These are phyloP conservation scores for Corythaixoides concolor DNA, from an alignment of 2,113 vertebrate genomes.

Conservation along the genomic window DNA sequence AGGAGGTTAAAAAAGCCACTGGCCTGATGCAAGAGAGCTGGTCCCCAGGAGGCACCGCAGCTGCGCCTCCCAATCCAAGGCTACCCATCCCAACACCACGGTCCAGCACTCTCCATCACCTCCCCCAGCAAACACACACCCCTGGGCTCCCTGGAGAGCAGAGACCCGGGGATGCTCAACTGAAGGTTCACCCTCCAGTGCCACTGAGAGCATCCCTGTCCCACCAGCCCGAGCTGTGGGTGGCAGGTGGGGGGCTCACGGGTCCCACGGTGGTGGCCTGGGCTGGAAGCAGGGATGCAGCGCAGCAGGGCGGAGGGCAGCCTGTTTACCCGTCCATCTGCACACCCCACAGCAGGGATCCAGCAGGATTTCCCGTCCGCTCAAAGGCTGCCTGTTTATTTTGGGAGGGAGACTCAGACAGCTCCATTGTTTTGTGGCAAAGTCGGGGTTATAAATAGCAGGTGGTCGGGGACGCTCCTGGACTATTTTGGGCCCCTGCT, in stretches of 20 bases:
- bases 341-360: slow-evolving; percentile 44
- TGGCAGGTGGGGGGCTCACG: accelerated
- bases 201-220: neutral
- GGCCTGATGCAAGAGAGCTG: neutral
- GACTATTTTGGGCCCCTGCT: slow-evolving; percentile 55
- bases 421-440: slow-evolving; percentile 63
- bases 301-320: neutral
- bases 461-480: slow-evolving; percentile 49
- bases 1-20: neutral
- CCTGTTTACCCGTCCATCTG: slow-evolving; percentile 60
- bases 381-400: slow-evolving; percentile 72
- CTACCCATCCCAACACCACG: neutral
- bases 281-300: neutral
- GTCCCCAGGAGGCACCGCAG: neutral
- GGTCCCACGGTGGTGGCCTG: neutral
- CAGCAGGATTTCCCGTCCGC: slow-evolving; percentile 72
- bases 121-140: neutral
- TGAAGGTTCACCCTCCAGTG: neutral
- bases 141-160: accelerated
- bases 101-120: neutral
- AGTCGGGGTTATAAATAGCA: slow-evolving; percentile 71
- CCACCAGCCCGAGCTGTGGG: neutral
- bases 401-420: slow-evolving; percentile 63
- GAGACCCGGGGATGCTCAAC: neutral
- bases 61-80: neutral